These are phyloP conservation scores for Microcebus griseorufus DNA, from an alignment of 2,113 vertebrate species.

Conservation along the genomic window DNA sequence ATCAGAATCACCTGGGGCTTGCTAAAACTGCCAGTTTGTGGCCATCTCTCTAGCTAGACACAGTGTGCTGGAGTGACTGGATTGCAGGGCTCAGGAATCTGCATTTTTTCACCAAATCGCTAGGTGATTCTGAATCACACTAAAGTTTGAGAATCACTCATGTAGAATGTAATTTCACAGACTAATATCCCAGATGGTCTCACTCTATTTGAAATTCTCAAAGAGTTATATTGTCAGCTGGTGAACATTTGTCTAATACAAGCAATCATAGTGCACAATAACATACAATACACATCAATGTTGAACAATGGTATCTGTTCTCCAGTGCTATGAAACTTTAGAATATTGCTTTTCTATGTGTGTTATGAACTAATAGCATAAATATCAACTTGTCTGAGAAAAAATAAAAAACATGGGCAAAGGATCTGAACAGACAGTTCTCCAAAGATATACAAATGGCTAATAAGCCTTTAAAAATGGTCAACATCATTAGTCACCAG, in stretches of 20 bases:
- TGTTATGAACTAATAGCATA: background rate
- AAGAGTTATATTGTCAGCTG: background rate
- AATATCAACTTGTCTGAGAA: background rate
- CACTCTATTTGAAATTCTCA: background rate
- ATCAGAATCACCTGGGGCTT: background rate
- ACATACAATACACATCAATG: background rate
- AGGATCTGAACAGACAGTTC: background rate
- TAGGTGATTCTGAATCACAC: background rate
- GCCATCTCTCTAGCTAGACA: background rate
- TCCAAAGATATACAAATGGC: background rate
- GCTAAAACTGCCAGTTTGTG: background rate
- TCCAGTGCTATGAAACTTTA: background rate
- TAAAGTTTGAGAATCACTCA: background rate
- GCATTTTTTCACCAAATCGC: background rate
- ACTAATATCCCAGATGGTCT: background rate
- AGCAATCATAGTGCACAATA: background rate
- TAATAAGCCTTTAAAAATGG: background rate
- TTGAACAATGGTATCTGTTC: background rate
- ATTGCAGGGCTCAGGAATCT: background rate
- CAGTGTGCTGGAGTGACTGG: background rate
- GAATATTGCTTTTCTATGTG: background rate
- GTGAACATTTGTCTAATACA: background rate
- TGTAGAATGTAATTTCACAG: background rate
- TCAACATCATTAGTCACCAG: background rate
- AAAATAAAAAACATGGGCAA: background rate